phyloP scores from a whole-genome alignment of 2,113 vertebrate genomes.

The Lampris megalopsis region DNA sequence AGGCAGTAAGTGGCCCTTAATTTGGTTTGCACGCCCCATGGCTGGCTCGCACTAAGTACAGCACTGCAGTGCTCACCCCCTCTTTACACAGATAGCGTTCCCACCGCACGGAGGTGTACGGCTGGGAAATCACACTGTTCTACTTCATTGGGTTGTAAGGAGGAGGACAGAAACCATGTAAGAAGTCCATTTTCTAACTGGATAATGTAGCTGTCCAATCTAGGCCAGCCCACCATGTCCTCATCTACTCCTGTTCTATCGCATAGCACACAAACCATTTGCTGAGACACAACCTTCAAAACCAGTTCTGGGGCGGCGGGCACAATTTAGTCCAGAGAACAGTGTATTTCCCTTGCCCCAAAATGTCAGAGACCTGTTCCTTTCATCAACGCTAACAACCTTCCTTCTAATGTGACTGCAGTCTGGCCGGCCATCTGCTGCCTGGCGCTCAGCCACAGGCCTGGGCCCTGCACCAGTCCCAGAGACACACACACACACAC shows the following conservation, averaged over 20 bases:
- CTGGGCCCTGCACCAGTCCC: conserved; percentile 50
- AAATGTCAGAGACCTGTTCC: conserved; percentile 72
- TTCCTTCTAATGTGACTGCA: conserved; percentile 76
- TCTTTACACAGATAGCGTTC: conserved; percentile 38
- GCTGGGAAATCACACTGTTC: background rate
- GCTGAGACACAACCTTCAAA: conserved; percentile 5
- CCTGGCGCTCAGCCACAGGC: conserved; percentile 80
- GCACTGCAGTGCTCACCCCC: background rate
- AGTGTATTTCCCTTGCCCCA: conserved; percentile 38
- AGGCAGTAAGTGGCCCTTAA: conserved; percentile 90
- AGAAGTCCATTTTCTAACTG: conserved; percentile 27
- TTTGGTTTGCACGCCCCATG: conserved; percentile 59
- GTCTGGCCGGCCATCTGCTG: conserved; percentile 83
- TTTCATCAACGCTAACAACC: conserved; percentile 75
- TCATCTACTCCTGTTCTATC: background rate
- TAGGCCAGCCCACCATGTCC: background rate
- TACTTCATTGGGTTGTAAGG: conserved; percentile 7
- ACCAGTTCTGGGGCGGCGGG: background rate
- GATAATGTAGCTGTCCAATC: conserved; percentile 26
- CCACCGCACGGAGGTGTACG: background rate
- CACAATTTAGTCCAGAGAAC: conserved; percentile 34
- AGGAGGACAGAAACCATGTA: conserved; percentile 15
- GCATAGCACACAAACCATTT: background rate
- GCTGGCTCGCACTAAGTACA: conserved; percentile 40
- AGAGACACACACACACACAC: conserved; percentile 60